Evolutionary conservation across 2,113 vertebrate species (phyloP).

Genomic region (Erinaceus europaeus): DNA sequence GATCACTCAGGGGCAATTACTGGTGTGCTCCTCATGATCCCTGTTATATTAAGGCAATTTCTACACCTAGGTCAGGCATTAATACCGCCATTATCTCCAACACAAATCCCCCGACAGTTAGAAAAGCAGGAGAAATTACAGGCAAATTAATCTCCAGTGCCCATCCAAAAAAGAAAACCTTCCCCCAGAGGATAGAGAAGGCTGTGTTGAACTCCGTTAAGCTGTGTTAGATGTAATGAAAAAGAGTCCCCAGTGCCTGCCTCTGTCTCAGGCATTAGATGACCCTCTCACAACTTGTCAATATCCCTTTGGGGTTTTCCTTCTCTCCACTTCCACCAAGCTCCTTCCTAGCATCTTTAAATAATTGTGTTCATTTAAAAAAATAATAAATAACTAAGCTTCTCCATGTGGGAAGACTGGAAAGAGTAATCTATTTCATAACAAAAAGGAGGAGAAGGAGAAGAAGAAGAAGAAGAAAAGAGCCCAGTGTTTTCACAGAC

Average conservation of each 20-base stretch:
- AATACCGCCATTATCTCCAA: constrained; percentile 78
- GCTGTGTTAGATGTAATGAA: constrained; percentile 78
- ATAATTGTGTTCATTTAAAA: constrained; percentile 49
- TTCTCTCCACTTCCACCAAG: constrained; percentile 40
- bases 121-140: constrained; percentile 79
- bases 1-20: constrained; percentile 73
- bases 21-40: constrained; percentile 66
- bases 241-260: constrained; percentile 72
- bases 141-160: constrained; percentile 80
- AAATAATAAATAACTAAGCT: not conserved
- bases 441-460: constrained; percentile 40
- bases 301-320: constrained; percentile 65
- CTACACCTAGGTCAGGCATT: constrained; percentile 77
- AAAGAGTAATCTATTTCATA: constrained; percentile 69
- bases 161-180: constrained; percentile 61
- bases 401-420: constrained; percentile 52
- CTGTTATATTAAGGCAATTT: constrained; percentile 82
- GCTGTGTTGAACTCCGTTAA: constrained; percentile 78
- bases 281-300: constrained; percentile 76
- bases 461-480: not conserved
- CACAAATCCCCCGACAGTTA: constrained; percentile 77
- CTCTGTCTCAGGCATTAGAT: constrained; percentile 29
- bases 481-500: constrained; percentile 44
- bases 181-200: constrained; percentile 68
- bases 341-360: constrained; percentile 58